A percentile compares a stretch with the other conserved stretches of the same genome.
Evolutionary conservation across 2,888 invertebrate genomes (phyloP).

Genomic region (Hypomecis atomaria): DNA sequence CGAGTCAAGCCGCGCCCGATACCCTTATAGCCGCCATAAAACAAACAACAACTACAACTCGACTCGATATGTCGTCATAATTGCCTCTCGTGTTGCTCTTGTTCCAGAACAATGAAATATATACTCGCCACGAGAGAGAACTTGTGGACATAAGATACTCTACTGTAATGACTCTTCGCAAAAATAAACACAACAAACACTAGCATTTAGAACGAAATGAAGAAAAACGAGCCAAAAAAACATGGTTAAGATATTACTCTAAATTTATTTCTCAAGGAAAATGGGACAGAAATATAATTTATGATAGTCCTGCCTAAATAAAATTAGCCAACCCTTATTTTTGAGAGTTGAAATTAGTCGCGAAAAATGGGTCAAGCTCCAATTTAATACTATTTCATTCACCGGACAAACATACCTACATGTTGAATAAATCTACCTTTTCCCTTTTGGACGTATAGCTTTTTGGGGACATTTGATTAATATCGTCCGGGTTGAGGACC

Average conservation of each 20-base stretch:
- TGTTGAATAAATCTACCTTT: conserved; percentile 38
- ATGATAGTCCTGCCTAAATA: conserved; percentile 49
- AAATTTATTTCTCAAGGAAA: conserved; percentile 53
- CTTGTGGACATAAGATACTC: conserved; percentile 37
- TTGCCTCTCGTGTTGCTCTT: conserved; percentile 59
- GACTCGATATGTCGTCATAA: conserved; percentile 72
- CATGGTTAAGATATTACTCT: conserved; percentile 50
- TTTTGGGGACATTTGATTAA: conserved; percentile 43
- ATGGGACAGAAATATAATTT: conserved; percentile 51
- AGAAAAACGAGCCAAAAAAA: conserved; percentile 47
- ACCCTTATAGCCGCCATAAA: conserved; percentile 59
- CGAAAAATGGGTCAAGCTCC: conserved; percentile 43
- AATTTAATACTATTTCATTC: conserved; percentile 39
- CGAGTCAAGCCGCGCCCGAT: conserved; percentile 53
- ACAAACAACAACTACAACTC: conserved; percentile 56
- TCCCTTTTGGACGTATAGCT: conserved; percentile 36
- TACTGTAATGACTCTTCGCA: conserved; percentile 35
- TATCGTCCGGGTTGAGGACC: conserved; percentile 36
- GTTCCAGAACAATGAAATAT: conserved; percentile 55
- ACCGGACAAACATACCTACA: conserved; percentile 32
- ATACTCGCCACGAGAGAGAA: conserved; percentile 50
- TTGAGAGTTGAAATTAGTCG: conserved; percentile 47
- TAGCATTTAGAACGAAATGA: conserved; percentile 38
- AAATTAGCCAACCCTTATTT: conserved; percentile 53
- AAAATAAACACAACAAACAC: conserved; percentile 6